These are phyloP conservation scores for Atherinomorus stipes DNA, from an alignment of 2,113 vertebrate genomes.

Conservation along the genomic window DNA sequence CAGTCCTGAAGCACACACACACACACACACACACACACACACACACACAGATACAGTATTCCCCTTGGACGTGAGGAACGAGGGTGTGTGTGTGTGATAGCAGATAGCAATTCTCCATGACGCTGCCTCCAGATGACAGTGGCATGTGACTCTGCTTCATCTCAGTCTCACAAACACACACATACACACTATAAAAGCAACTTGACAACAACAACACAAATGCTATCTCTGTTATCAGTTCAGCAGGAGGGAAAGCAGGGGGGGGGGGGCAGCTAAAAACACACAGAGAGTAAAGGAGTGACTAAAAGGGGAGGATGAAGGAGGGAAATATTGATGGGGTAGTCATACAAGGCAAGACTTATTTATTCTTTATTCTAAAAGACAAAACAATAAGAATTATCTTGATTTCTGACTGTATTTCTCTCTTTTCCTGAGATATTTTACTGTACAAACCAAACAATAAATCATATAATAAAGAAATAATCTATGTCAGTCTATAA, in stretches of 20 bases:
- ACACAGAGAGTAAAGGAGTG: background rate
- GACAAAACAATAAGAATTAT: too few relatives aligned
- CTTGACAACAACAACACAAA: slow-evolving; percentile 55
- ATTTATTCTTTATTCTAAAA: background rate
- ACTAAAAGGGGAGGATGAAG: background rate
- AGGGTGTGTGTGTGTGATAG: slow-evolving; percentile 59
- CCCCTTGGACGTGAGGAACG: slow-evolving; percentile 32
- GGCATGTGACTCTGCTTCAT: slow-evolving; percentile 77
- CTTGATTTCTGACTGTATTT: too few relatives aligned
- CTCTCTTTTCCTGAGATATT: too few relatives aligned
- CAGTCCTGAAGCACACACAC: slow-evolving; percentile 20
- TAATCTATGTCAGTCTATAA: too few relatives aligned
- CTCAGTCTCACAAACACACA: slow-evolving; percentile 62
- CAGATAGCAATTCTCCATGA: slow-evolving; percentile 71
- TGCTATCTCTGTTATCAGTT: slow-evolving; percentile 33
- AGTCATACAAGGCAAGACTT: background rate
- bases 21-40: slow-evolving; percentile 22
- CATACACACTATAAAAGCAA: slow-evolving; percentile 27
- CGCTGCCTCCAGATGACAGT: slow-evolving; percentile 67
- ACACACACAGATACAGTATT: slow-evolving; percentile 10
- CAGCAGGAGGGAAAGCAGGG: background rate
- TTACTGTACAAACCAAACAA: too few relatives aligned
- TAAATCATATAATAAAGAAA: too few relatives aligned
- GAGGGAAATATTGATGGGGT: background rate
- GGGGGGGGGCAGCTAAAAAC: background rate